A percentile compares a stretch with the other conserved stretches of the same genome.
These are phyloP conservation scores for Tinamus guttatus DNA, from an alignment of 2,113 vertebrate genomes.

Conservation along the genomic window DNA sequence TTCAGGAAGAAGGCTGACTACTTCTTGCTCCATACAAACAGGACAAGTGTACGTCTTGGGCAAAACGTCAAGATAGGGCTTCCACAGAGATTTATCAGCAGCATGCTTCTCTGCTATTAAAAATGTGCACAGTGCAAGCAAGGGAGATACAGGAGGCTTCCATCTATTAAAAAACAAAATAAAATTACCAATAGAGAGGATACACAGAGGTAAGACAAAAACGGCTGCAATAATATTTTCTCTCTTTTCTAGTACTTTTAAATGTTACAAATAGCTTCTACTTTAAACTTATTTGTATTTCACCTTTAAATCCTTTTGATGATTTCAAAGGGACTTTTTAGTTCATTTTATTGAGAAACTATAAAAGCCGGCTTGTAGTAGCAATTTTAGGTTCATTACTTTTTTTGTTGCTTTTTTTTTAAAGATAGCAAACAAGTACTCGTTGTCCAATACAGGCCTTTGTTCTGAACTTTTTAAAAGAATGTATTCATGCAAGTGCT, in stretches of 20 bases:
- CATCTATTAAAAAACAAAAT: slow-evolving; percentile 67
- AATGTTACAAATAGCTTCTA: neutral
- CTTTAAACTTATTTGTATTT: slow-evolving; percentile 17
- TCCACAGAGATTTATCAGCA: slow-evolving; percentile 85
- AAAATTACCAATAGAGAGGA: neutral
- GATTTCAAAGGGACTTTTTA: neutral
- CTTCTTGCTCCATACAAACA: slow-evolving; percentile 76
- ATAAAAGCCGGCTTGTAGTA: neutral
- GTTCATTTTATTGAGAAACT: neutral
- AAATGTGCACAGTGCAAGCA: slow-evolving; percentile 89
- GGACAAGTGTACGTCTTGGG: slow-evolving; percentile 88
- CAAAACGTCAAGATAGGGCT: slow-evolving; percentile 87
- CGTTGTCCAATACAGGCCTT: neutral
- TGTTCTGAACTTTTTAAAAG: neutral
- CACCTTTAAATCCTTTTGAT: neutral
- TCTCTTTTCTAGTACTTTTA: neutral
- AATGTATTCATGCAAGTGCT: neutral
- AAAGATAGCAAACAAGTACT: neutral
- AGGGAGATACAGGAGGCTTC: slow-evolving; percentile 82
- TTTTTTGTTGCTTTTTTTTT: neutral
- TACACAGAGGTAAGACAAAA: neutral
- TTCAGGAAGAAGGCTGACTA: slow-evolving; percentile 79
- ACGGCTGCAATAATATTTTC: neutral
- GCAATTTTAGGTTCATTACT: neutral
- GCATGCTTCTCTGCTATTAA: slow-evolving; percentile 86